A percentile compares a stretch with the other conserved stretches of the same genome.
These are phyloP conservation scores for Rousettus leschenaultii DNA, from an alignment of 2,113 vertebrate species.

Conservation along the genomic window DNA sequence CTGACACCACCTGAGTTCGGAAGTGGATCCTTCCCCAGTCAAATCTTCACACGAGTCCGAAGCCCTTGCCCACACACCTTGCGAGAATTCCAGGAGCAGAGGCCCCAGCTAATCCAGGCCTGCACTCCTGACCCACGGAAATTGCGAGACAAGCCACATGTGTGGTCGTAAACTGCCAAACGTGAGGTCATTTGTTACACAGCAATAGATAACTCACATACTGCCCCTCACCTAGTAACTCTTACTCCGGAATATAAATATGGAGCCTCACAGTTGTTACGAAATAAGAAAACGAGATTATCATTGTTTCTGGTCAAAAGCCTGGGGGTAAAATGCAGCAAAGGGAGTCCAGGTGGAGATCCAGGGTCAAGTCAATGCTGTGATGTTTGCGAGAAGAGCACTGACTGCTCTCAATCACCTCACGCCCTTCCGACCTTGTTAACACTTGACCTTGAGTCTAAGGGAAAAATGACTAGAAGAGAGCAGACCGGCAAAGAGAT, in stretches of 20 bases:
- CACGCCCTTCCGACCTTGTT: neutral
- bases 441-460: neutral
- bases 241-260: neutral
- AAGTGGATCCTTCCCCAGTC: neutral
- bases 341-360: neutral
- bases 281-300: neutral
- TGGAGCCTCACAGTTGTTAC: neutral
- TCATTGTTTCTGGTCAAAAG: neutral
- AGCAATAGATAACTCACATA: no score
- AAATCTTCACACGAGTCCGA: neutral
- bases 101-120: neutral
- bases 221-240: neutral
- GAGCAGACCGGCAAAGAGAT: neutral
- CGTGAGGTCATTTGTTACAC: neutral
- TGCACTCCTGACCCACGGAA: neutral
- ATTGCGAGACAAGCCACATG: neutral
- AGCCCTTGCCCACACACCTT: neutral
- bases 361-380: neutral
- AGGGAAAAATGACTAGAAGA: neutral
- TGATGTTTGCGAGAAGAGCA: neutral
- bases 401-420: neutral
- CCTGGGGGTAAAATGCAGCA: neutral
- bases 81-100: neutral
- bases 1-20: neutral
- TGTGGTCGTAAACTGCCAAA: neutral